phyloP scores from a whole-genome alignment of 2,797 vertebrate species.

The Pseudochirops corinnae region DNA sequence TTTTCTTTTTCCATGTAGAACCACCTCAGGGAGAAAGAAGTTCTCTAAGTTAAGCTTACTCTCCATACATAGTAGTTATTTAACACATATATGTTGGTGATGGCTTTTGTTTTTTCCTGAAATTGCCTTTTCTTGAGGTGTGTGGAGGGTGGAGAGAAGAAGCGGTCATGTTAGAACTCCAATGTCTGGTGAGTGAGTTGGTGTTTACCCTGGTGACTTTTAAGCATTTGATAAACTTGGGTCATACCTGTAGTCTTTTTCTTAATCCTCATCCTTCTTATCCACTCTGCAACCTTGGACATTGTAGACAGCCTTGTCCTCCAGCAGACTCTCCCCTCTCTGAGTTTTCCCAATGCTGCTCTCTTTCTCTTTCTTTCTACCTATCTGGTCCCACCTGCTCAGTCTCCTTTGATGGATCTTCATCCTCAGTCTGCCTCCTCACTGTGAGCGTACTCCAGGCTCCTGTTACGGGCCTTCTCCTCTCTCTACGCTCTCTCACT shows the following conservation, averaged over 20 bases:
- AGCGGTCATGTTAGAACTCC: not conserved
- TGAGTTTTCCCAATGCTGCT: not conserved
- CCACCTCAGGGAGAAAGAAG: not conserved
- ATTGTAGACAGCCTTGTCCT: not conserved
- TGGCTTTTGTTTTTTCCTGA: not conserved
- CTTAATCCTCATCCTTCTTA: not conserved
- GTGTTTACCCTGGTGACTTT: conserved; percentile 73
- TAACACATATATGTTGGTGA: not conserved
- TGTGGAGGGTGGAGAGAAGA: not conserved
- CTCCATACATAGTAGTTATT: not conserved
- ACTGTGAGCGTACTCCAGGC: not conserved
- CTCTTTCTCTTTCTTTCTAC: not conserved
- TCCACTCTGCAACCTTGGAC: not conserved
- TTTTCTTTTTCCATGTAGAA: not conserved
- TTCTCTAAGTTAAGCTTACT: not conserved
- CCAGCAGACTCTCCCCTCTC: not conserved
- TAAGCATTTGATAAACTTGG: conserved; percentile 51
- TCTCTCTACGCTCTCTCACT: not conserved
- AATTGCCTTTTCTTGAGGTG: not conserved
- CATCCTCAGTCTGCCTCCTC: not conserved
- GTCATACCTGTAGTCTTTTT: conserved; percentile 15
- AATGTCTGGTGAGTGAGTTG: not conserved
- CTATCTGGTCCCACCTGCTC: not conserved
- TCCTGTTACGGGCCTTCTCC: not conserved
- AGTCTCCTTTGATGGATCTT: not conserved